phyloP scores from a whole-genome alignment of 2,888 invertebrate species.

The Caenorhabditis imperialis region DNA sequence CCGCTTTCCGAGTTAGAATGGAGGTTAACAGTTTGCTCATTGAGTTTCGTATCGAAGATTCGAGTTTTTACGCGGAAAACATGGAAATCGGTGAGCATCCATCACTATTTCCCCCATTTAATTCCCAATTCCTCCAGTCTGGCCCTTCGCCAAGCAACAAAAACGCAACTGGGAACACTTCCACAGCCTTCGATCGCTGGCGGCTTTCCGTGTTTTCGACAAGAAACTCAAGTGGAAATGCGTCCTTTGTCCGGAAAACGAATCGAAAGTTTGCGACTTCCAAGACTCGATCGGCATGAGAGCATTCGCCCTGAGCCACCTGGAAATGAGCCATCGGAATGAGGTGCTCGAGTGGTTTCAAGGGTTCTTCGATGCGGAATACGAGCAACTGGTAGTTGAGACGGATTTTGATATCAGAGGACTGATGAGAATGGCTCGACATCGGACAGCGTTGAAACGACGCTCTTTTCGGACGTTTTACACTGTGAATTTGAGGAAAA shows the following conservation, averaged over 20 bases:
- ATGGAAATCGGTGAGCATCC: background rate
- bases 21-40: constrained; percentile 1
- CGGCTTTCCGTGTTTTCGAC: constrained; percentile 5
- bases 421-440: constrained; percentile 3
- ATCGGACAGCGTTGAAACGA: background rate
- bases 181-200: constrained; percentile 9
- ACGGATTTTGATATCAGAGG: constrained; percentile 15
- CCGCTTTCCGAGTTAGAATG: background rate
- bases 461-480: constrained; percentile 21
- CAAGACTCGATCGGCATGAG: constrained; percentile 22
- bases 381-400: too few relatives aligned
- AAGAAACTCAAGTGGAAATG: constrained; percentile 17
- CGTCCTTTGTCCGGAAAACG: constrained; percentile 1
- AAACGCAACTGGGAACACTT: constrained; percentile 8
- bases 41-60: constrained; percentile 24
- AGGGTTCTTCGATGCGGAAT: background rate
- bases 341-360: constrained; percentile 17
- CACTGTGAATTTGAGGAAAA: too few relatives aligned
- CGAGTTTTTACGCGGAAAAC: constrained; percentile 14
- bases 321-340: constrained; percentile 1
- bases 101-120: background rate
- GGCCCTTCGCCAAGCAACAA: background rate
- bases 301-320: constrained; percentile 12
- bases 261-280: background rate
- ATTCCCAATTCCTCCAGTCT: background rate